Percentiles rank a stretch among this genome's conserved stretches.
Conservation (phyloP, 1,140 invertebrate genomes). For the Drosophila nebulosa region DNA sequence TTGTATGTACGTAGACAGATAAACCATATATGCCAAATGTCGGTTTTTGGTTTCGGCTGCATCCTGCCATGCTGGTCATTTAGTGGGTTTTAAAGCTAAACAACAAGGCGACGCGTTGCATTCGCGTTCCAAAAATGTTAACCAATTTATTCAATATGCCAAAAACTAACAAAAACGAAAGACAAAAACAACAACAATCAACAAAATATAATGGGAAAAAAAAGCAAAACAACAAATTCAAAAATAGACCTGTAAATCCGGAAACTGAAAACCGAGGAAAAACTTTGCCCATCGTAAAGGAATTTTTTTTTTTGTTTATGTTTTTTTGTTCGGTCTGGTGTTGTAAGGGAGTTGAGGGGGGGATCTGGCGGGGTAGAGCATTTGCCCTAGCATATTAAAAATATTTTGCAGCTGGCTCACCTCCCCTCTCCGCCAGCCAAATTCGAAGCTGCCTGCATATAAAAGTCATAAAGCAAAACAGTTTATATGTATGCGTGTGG, state of each 20-base stretch:
- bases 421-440: neutral
- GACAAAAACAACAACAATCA: too few species aligned
- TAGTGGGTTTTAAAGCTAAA: conserved; percentile 62
- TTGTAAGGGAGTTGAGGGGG: too few species aligned
- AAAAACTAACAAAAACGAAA: too few species aligned
- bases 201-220: too few species aligned
- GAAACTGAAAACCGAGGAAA: too few species aligned
- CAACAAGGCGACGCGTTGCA: conserved; percentile 13
- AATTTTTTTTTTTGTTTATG: conserved; percentile 32
- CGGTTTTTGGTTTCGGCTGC: conserved; percentile 33
- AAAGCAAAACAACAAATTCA: too few species aligned
- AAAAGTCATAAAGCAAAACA: conserved; percentile 78
- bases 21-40: conserved; percentile 32
- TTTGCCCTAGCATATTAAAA: conserved; percentile 67
- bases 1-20: conserved; percentile 10
- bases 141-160: too few species aligned
- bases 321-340: conserved; percentile 13
- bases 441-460: conserved; percentile 44
- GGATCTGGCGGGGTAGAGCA: too few species aligned
- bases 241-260: too few species aligned
- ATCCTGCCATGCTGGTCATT: conserved; percentile 39
- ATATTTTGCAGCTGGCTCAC: conserved; percentile 55
- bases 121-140: too few species aligned
- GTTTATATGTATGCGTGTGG: conserved; percentile 45
- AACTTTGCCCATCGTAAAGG: conserved; percentile 38